phyloP scores from a whole-genome alignment of 2,888 invertebrate genomes.

The Bembecia ichneumoniformis region DNA sequence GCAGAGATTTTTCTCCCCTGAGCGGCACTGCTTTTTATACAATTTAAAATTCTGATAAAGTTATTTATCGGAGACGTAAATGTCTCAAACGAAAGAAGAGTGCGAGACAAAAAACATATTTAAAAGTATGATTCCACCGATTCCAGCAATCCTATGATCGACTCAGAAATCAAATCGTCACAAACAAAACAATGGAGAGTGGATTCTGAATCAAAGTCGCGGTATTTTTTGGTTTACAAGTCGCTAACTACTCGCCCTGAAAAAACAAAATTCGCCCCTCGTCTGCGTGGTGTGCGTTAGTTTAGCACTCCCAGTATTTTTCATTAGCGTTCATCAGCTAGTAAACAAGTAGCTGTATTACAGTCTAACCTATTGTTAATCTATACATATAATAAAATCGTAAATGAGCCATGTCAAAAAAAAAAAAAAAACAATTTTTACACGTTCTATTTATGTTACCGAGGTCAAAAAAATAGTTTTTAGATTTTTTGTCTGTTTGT shows the following conservation, averaged over 20 bases:
- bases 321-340: no score
- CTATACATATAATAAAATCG: no score
- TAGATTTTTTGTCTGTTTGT: no score
- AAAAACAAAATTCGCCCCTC: constrained; percentile 6
- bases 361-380: no score
- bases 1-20: no score
- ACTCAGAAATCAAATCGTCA: not conserved
- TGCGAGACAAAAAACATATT: not conserved
- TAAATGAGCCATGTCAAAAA: no score
- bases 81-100: not conserved
- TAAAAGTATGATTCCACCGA: not conserved
- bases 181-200: not conserved
- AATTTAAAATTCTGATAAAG: no score
- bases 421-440: no score
- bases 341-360: no score
- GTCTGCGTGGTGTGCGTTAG: not conserved
- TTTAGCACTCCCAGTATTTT: not conserved
- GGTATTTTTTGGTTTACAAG: constrained; percentile 8
- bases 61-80: not conserved
- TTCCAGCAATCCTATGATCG: not conserved
- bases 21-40: no score
- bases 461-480: no score
- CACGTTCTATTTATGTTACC: no score
- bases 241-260: constrained; percentile 7
- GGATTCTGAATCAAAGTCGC: constrained; percentile 9